Conservation (phyloP, 2,113 vertebrate species). For the Mionectes macconnelli region DNA sequence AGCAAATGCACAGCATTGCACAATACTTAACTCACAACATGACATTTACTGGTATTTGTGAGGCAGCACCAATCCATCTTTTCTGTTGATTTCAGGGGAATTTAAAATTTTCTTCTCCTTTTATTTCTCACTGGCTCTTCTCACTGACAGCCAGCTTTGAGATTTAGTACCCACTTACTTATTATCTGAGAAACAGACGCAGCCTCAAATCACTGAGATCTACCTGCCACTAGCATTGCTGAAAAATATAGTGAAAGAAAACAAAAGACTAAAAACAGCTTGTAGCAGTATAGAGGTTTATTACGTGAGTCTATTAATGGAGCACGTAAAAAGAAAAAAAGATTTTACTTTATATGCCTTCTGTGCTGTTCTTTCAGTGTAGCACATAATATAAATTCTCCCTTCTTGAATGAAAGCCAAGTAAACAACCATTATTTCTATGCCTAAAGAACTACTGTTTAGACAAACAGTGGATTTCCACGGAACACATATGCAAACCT, state of each 20-base stretch:
- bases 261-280: neutral
- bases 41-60: neutral
- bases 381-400: neutral
- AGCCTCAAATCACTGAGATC: constrained; percentile 10
- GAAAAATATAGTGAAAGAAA: neutral
- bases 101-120: neutral
- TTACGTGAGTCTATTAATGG: neutral
- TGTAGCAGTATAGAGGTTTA: neutral
- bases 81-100: neutral
- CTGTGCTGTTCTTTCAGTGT: neutral
- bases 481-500: neutral
- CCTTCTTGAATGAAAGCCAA: neutral
- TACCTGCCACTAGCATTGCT: neutral
- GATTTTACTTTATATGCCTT: neutral
- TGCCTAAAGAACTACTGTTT: neutral
- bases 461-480: neutral
- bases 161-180: neutral
- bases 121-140: neutral
- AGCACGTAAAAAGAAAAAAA: neutral
- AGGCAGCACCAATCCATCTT: neutral
- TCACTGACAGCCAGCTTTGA: neutral
- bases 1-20: neutral
- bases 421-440: neutral
- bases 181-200: neutral
- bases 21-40: neutral